These are phyloP conservation scores for Alethe diademata DNA, from an alignment of 2,113 vertebrate genomes.

Conservation along the genomic window DNA sequence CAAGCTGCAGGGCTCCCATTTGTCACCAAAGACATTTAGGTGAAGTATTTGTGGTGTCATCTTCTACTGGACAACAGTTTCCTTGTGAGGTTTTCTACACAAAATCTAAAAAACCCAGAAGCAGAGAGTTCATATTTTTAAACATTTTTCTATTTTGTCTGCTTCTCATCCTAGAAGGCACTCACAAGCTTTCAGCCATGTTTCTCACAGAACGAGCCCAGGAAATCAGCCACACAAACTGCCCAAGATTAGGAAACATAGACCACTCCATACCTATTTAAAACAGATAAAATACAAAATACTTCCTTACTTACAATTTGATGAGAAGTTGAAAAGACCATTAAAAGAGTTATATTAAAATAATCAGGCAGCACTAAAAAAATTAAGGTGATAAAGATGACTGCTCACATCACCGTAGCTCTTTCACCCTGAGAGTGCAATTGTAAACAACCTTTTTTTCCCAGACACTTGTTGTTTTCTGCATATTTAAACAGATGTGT, in stretches of 20 bases:
- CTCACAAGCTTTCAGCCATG: neutral
- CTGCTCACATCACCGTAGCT: neutral
- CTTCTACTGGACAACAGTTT: neutral
- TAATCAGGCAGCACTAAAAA: neutral
- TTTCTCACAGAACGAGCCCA: neutral
- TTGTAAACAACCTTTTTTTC: neutral
- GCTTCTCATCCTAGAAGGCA: neutral
- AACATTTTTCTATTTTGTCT: neutral
- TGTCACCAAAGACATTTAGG: neutral
- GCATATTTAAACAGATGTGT: conserved; percentile 29
- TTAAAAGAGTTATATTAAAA: neutral
- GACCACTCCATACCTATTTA: neutral
- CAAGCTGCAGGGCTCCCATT: neutral
- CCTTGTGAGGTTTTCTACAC: neutral
- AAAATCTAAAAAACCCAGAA: neutral
- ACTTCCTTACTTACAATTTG: neutral
- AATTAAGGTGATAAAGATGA: neutral
- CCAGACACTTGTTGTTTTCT: neutral
- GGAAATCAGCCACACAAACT: neutral
- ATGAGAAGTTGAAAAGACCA: neutral
- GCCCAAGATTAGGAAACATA: neutral
- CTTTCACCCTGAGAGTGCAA: neutral
- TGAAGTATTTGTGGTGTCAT: neutral
- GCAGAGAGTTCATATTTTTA: neutral
- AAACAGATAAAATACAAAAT: neutral